These are phyloP conservation scores for Brachionus asplanchnoidis DNA, from an alignment of 1,140 invertebrate species.

Conservation along the genomic window DNA sequence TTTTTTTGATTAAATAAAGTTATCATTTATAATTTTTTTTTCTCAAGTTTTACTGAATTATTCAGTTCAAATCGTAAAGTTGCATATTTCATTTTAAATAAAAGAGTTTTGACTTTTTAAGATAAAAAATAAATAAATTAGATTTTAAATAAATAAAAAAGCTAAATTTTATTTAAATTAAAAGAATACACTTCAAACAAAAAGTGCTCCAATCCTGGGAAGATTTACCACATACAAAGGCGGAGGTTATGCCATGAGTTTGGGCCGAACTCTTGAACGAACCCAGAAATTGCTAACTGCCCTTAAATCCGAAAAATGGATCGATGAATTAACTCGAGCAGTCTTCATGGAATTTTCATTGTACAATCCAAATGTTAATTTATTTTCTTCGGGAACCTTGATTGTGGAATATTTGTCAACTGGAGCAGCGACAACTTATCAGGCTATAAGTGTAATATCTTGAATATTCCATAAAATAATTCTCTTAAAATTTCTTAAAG, in stretches of 20 bases:
- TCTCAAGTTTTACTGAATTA: no score
- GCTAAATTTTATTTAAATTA: not conserved
- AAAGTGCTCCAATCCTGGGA: slow-evolving; percentile 31
- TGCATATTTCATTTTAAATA: no score
- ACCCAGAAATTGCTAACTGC: slow-evolving; percentile 31
- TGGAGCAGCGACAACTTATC: slow-evolving; percentile 47
- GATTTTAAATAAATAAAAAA: not conserved
- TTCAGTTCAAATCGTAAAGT: no score
- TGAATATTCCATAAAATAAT: no score
- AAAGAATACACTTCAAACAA: slow-evolving; percentile 22
- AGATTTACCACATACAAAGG: slow-evolving; percentile 46
- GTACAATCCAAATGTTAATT: slow-evolving; percentile 45
- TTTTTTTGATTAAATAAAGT: no score
- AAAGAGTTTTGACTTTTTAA: no score
- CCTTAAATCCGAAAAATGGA: slow-evolving; percentile 44
- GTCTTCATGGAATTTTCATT: slow-evolving; percentile 45
- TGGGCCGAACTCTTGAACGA: slow-evolving; percentile 42
- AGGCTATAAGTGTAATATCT: slow-evolving; percentile 50
- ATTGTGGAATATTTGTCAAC: slow-evolving; percentile 44
- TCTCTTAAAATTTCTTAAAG: slow-evolving; percentile 41
- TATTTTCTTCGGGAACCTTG: slow-evolving; percentile 45
- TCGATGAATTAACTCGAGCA: slow-evolving; percentile 44
- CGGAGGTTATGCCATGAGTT: slow-evolving; percentile 51
- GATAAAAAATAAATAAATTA: not conserved
- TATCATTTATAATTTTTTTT: no score